Conservation (phyloP, 2,797 vertebrate genomes). For the Philypnodon macrostomus region DNA sequence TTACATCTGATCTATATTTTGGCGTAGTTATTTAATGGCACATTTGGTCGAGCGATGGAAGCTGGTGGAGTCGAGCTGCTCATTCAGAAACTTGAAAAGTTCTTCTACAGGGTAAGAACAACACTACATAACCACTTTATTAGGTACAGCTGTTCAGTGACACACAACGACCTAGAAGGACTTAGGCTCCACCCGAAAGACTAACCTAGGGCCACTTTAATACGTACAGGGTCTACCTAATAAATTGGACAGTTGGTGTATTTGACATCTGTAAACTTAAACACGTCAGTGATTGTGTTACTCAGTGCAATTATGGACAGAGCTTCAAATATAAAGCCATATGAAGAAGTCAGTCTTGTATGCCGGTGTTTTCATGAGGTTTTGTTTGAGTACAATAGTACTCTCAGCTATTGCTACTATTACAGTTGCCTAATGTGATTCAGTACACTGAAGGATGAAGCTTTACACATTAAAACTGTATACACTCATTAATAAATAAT, state of each 20-base stretch:
- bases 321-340: slow-evolving; percentile 8
- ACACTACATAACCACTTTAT: no score
- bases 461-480: slow-evolving; percentile 8
- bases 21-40: slow-evolving; percentile 93
- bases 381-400: neutral
- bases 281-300: neutral
- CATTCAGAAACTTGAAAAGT: slow-evolving; percentile 93
- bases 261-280: neutral
- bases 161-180: no score
- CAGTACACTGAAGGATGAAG: neutral
- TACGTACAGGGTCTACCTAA: no score
- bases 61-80: slow-evolving; percentile 88
- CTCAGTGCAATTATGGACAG: neutral
- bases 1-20: slow-evolving; percentile 10
- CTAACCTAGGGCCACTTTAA: no score
- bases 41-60: slow-evolving; percentile 88
- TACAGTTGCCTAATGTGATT: neutral
- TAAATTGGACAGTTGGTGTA: no score
- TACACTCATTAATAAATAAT: slow-evolving; percentile 63
- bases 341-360: slow-evolving; percentile 6
- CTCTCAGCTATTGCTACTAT: neutral
- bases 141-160: no score
- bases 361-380: slow-evolving; percentile 12
- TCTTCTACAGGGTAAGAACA: slow-evolving; percentile 91
- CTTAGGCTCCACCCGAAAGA: no score